These are phyloP conservation scores for Sialia sialis DNA, from an alignment of 2,113 vertebrate species.

Conservation along the genomic window DNA sequence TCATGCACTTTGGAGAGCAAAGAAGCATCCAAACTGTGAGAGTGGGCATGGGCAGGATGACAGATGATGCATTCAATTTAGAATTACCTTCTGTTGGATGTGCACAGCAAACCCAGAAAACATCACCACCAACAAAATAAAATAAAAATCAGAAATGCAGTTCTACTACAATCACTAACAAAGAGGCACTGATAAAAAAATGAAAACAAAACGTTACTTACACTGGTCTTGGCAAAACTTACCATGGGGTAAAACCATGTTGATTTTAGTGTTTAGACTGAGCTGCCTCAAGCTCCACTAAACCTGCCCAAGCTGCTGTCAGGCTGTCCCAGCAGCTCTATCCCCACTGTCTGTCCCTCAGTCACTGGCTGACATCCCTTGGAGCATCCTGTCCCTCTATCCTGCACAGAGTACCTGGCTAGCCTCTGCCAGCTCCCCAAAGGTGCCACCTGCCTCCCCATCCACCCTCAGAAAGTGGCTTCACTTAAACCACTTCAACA, in stretches of 20 bases:
- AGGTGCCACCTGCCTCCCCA: background rate
- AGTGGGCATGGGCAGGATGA: background rate
- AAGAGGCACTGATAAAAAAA: background rate
- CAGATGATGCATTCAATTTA: background rate
- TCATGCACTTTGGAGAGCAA: constrained; percentile 2
- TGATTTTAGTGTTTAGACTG: background rate
- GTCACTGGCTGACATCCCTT: accelerated
- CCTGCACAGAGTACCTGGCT: background rate
- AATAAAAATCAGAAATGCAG: constrained; percentile 8
- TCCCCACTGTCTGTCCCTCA: too few relatives aligned
- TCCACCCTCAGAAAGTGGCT: background rate
- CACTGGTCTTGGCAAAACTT: background rate
- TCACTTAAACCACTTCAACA: background rate
- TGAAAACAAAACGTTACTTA: background rate
- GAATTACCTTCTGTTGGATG: constrained; percentile 60
- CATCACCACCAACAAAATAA: background rate
- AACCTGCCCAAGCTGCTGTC: background rate
- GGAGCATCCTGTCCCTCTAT: background rate
- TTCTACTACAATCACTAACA: background rate
- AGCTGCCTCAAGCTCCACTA: background rate
- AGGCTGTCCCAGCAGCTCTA: background rate
- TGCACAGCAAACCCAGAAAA: constrained; percentile 32
- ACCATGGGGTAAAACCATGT: accelerated
- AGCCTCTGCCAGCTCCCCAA: background rate
- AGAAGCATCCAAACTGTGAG: background rate